phyloP scores from a whole-genome alignment of 2,113 vertebrate species.

The Periophthalmus modestus region DNA sequence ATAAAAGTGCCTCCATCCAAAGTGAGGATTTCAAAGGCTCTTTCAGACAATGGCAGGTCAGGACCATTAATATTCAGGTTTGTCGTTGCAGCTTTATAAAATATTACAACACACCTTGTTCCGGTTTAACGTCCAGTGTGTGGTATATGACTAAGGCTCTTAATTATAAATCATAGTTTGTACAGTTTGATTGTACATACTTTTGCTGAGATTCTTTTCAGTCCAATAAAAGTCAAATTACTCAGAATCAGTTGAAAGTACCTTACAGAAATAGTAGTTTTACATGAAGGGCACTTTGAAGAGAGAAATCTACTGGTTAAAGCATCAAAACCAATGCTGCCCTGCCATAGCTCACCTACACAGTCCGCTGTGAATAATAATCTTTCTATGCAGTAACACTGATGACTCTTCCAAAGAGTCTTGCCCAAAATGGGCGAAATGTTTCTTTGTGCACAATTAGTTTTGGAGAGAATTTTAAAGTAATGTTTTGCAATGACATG shows the following conservation, averaged over 20 bases:
- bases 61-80: conserved; percentile 33
- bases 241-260: conserved; percentile 42
- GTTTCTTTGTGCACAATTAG: conserved; percentile 62
- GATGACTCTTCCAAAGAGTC: conserved; percentile 32
- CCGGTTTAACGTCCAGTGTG: conserved; percentile 23
- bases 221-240: conserved; percentile 23
- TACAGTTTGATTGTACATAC: conserved; percentile 29
- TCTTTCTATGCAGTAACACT: conserved; percentile 43
- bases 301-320: conserved; percentile 58
- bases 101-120: conserved; percentile 28
- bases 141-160: conserved; percentile 32
- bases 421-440: conserved; percentile 36
- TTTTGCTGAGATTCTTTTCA: conserved; percentile 13
- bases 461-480: conserved; percentile 52
- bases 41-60: conserved; percentile 42
- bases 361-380: conserved; percentile 32
- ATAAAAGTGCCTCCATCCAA: conserved; percentile 59
- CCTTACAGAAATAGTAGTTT: conserved; percentile 38
- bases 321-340: conserved; percentile 58
- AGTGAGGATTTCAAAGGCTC: conserved; percentile 61
- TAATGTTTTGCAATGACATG: conserved; percentile 53
- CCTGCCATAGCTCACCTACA: conserved; percentile 23
- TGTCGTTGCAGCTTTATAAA: conserved; percentile 28
- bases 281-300: conserved; percentile 69
- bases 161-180: conserved; percentile 23